Percentiles rank a stretch among this genome's conserved stretches.
phyloP scores from a whole-genome alignment of 2,113 vertebrate species.

The Cavia aperea region DNA sequence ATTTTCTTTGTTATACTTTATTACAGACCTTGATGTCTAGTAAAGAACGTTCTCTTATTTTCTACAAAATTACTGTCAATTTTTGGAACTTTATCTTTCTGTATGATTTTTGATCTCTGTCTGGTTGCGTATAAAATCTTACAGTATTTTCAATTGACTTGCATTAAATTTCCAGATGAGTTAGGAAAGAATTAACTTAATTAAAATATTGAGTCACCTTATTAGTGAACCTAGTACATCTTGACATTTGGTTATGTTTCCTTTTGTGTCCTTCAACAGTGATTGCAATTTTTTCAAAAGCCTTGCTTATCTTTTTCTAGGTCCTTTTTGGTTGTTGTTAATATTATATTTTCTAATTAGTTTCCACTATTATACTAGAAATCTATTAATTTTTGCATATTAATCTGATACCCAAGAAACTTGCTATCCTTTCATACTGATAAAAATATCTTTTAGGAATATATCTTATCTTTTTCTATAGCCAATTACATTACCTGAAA shows the following conservation, averaged over 20 bases:
- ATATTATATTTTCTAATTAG: slow-evolving; percentile 33
- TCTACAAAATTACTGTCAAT: background rate
- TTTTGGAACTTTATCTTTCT: background rate
- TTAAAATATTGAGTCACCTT: background rate
- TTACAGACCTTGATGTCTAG: slow-evolving; percentile 26
- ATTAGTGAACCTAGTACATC: background rate
- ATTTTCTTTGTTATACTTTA: background rate
- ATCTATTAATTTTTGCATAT: slow-evolving; percentile 13
- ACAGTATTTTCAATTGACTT: background rate
- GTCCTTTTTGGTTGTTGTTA: background rate
- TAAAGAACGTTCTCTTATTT: background rate
- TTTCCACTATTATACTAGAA: background rate
- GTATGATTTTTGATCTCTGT: background rate
- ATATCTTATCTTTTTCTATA: slow-evolving; percentile 28
- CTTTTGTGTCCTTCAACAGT: slow-evolving; percentile 28
- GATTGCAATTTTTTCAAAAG: slow-evolving; percentile 34
- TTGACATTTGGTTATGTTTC: background rate
- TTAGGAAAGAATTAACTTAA: slow-evolving; percentile 21
- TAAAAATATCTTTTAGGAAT: background rate
- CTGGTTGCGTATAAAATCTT: slow-evolving; percentile 6
- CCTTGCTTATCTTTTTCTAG: background rate
- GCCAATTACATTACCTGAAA: background rate
- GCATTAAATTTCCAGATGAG: background rate
- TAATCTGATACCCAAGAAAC: background rate
- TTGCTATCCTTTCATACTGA: slow-evolving; percentile 2